These are phyloP conservation scores for Ditula angustiorana DNA, from an alignment of 2,888 invertebrate species.

Conservation along the genomic window DNA sequence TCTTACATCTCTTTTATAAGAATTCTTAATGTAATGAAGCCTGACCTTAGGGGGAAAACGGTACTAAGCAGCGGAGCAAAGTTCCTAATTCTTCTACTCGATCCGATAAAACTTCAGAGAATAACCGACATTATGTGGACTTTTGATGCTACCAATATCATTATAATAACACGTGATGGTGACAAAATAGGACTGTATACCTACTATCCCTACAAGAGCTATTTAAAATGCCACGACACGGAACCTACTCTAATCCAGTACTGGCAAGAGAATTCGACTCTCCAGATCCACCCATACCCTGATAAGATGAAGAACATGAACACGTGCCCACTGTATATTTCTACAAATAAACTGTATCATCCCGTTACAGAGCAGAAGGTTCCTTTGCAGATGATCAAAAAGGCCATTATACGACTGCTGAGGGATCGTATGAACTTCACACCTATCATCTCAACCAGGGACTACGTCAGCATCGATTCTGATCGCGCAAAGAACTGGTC, in stretches of 20 bases:
- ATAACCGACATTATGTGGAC: conserved; percentile 64
- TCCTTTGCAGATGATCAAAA: conserved; percentile 65
- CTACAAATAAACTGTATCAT: conserved; percentile 66
- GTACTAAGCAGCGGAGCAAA: conserved; percentile 61
- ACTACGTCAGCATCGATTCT: conserved; percentile 68
- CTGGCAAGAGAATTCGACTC: conserved; percentile 50
- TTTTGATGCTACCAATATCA: conserved; percentile 60
- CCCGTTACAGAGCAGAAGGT: conserved; percentile 62
- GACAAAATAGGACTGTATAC: conserved; percentile 57
- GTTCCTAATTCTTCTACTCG: conserved; percentile 60
- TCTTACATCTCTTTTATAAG: conserved; percentile 61
- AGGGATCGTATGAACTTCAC: conserved; percentile 69
- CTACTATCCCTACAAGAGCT: conserved; percentile 65
- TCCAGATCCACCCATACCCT: conserved; percentile 52
- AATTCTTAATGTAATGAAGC: conserved; percentile 57
- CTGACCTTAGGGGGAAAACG: conserved; percentile 64
- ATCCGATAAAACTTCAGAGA: conserved; percentile 54
- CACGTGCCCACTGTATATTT: conserved; percentile 68
- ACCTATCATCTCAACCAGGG: conserved; percentile 60
- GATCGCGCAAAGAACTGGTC: conserved; percentile 68
- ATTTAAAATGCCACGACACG: conserved; percentile 62
- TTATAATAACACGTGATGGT: conserved; percentile 54
- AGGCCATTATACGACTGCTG: conserved; percentile 58
- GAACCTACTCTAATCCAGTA: conserved; percentile 56
- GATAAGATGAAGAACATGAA: conserved; percentile 70